Conservation (phyloP, 2,113 vertebrate genomes). For the Aphelocoma coerulescens region DNA sequence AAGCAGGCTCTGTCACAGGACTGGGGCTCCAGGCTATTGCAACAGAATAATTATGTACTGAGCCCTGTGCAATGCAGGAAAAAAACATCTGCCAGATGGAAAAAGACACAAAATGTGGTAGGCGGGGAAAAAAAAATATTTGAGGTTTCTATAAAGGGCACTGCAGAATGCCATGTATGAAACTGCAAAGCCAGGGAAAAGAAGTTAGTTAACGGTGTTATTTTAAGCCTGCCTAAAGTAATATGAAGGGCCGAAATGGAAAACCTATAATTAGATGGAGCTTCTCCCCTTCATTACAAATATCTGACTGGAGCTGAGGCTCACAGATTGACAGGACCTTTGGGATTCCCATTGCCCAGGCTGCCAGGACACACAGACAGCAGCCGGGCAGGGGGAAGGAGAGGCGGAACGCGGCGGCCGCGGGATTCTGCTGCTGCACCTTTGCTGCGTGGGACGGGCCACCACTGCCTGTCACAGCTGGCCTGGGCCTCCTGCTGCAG, state of each 20-base stretch:
- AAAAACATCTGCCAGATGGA: slow-evolving; percentile 8
- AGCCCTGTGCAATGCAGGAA: neutral
- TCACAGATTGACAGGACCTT: neutral
- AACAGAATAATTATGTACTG: neutral
- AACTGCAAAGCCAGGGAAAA: neutral
- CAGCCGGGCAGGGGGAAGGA: neutral
- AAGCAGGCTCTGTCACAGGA: neutral
- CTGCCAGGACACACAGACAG: neutral
- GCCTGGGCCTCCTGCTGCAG: neutral
- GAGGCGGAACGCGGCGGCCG: accelerated
- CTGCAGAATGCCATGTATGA: neutral
- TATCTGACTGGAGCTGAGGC: neutral
- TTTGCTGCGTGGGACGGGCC: accelerated
- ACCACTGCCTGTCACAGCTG: neutral
- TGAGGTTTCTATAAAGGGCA: slow-evolving; percentile 36
- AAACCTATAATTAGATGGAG: neutral
- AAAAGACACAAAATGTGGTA: slow-evolving; percentile 1
- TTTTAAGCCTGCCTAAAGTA: slow-evolving; percentile 8
- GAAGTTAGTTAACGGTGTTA: neutral
- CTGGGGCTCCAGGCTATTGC: neutral
- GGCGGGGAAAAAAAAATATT: neutral
- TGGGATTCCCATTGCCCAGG: neutral
- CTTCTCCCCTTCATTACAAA: neutral
- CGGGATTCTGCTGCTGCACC: accelerated
- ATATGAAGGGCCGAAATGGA: neutral